Evolutionary conservation across 2,888 invertebrate species (phyloP).

Genomic region (Patella pellucida): DNA sequence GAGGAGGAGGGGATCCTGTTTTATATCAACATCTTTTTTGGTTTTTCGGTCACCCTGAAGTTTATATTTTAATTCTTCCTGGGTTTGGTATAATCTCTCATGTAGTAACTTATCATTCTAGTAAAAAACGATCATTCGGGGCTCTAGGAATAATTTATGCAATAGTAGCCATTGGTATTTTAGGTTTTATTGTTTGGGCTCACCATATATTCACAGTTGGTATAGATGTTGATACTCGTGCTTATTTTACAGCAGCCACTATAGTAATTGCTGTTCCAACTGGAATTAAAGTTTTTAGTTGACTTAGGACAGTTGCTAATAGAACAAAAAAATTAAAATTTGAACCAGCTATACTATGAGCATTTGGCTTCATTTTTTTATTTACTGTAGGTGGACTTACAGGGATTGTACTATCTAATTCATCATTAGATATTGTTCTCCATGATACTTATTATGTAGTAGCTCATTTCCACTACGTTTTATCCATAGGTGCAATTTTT

Average conservation of each 20-base stretch:
- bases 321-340: slow-evolving; percentile 74
- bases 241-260: slow-evolving; percentile 86
- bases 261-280: slow-evolving; percentile 88
- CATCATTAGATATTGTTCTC: slow-evolving; percentile 82
- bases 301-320: slow-evolving; percentile 76
- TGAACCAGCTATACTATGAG: slow-evolving; percentile 78
- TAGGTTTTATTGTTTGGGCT: slow-evolving; percentile 88
- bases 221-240: slow-evolving; percentile 86
- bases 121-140: slow-evolving; percentile 83
- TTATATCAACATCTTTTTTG: slow-evolving; percentile 88
- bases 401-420: slow-evolving; percentile 75
- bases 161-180: slow-evolving; percentile 84
- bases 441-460: slow-evolving; percentile 90
- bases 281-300: slow-evolving; percentile 87
- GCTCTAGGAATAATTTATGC: slow-evolving; percentile 85
- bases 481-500: slow-evolving; percentile 84
- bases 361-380: slow-evolving; percentile 83
- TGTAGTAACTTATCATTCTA: slow-evolving; percentile 77
- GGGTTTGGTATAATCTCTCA: slow-evolving; percentile 87
- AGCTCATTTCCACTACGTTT: slow-evolving; percentile 86
- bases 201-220: slow-evolving; percentile 90
- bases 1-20: slow-evolving; percentile 85
- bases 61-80: slow-evolving; percentile 87
- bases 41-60: slow-evolving; percentile 90
- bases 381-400: slow-evolving; percentile 81